A percentile compares a stretch with the other conserved stretches of the same genome.
Conservation (phyloP, 1,140 invertebrate species). For the Drosophila ogumai region DNA sequence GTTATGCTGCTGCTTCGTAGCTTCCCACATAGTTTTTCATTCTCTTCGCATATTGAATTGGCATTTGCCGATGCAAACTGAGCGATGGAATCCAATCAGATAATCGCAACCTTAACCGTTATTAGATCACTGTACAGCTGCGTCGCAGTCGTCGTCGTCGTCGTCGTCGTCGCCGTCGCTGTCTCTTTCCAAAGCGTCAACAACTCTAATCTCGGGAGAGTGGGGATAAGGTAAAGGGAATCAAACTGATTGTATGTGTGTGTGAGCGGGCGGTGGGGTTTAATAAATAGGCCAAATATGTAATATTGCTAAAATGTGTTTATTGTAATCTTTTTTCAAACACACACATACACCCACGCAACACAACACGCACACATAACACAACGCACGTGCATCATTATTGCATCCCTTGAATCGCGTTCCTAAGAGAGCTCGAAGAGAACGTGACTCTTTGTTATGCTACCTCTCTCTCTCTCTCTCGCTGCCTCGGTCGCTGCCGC, state of each 20-base stretch:
- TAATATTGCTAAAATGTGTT: constrained; percentile 83
- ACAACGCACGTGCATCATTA: constrained; percentile 64
- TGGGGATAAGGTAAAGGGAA: neutral
- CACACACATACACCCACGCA: constrained; percentile 7
- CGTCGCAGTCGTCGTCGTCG: constrained; percentile 20
- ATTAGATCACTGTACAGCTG: constrained; percentile 52
- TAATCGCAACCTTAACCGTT: constrained; percentile 50
- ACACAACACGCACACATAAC: constrained; percentile 26
- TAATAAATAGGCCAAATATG: constrained; percentile 84
- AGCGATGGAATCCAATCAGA: constrained; percentile 35
- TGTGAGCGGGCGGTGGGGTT: constrained; percentile 29
- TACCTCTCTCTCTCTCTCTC: neutral
- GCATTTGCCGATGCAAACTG: constrained; percentile 17
- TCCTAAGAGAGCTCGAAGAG: constrained; percentile 35
- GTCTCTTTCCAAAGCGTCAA: constrained; percentile 16
- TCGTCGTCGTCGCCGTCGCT: neutral
- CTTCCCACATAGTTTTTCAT: constrained; percentile 4
- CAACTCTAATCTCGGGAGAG: constrained; percentile 52
- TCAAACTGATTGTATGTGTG: neutral
- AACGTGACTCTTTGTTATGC: constrained; percentile 11
- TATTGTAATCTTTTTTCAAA: constrained; percentile 76
- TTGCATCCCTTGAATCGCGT: constrained; percentile 66
- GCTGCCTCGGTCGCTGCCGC: constrained; percentile 16
- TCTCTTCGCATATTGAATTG: constrained; percentile 20
- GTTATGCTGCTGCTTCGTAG: neutral